Evolutionary conservation across 2,797 vertebrate species (phyloP).

Genomic region (Heterohyrax brucei): DNA sequence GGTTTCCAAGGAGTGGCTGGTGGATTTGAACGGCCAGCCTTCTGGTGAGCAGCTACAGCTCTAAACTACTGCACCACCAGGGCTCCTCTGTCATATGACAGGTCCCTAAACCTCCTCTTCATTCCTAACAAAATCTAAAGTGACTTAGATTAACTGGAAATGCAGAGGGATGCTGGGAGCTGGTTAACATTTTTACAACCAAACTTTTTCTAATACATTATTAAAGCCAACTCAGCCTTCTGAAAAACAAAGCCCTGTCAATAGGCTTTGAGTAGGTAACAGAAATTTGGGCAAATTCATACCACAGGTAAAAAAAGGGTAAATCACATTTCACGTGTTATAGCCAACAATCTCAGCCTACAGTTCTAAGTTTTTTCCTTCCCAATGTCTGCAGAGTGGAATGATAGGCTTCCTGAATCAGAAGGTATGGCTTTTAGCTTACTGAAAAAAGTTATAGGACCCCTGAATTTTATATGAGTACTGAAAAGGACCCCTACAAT

Average conservation of each 20-base stretch:
- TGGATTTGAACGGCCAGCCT: no score
- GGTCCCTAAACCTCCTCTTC: not conserved
- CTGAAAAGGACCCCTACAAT: not conserved
- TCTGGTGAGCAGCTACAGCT: no score
- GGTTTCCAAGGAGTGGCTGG: no score
- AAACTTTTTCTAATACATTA: constrained; percentile 49
- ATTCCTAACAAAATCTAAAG: constrained; percentile 16
- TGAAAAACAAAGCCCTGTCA: constrained; percentile 1
- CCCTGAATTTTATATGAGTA: not conserved
- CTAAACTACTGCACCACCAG: not conserved
- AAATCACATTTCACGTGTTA: not conserved
- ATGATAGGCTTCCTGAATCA: not conserved
- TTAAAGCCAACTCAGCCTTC: constrained; percentile 43
- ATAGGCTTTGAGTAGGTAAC: not conserved
- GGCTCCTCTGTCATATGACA: not conserved
- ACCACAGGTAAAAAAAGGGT: not conserved
- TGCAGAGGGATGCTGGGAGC: not conserved
- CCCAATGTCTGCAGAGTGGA: not conserved
- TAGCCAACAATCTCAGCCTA: not conserved
- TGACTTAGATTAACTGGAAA: constrained; percentile 6
- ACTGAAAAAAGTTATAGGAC: not conserved
- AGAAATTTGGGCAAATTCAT: not conserved
- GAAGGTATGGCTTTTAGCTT: not conserved
- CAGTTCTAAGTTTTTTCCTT: not conserved
- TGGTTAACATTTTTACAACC: not conserved